phyloP scores from a whole-genome alignment of 2,888 invertebrate species.

The Pseudococcus viburni region DNA sequence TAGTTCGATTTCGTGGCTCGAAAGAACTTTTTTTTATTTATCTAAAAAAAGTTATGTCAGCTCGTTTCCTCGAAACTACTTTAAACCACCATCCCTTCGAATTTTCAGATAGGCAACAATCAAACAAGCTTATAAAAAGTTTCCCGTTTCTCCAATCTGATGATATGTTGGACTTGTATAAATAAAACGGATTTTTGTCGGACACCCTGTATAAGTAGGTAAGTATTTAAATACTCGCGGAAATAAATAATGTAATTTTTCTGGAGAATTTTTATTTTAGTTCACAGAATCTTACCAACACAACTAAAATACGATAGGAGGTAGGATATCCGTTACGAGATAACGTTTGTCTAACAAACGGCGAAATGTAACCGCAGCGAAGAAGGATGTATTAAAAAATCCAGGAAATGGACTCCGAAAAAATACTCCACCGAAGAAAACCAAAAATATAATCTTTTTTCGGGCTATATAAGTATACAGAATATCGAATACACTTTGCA shows the following conservation, averaged over 20 bases:
- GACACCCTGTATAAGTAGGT: not conserved
- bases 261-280: not conserved
- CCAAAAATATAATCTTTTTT: not conserved
- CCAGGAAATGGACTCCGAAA: not conserved
- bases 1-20: too few species aligned
- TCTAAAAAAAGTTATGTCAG: too few species aligned
- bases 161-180: too few species aligned
- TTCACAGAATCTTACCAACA: not conserved
- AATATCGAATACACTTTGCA: conserved; percentile 9
- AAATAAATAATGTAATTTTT: not conserved
- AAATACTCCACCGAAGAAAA: not conserved
- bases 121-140: too few species aligned
- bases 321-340: not conserved
- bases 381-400: not conserved
- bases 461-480: not conserved
- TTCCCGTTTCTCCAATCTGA: too few species aligned
- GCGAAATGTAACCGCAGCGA: not conserved
- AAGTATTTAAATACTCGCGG: not conserved
- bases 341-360: not conserved
- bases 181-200: too few species aligned
- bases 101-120: too few species aligned
- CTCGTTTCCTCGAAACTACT: too few species aligned
- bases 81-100: too few species aligned
- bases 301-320: not conserved
- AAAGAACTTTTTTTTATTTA: too few species aligned